Conservation (phyloP, 1,140 invertebrate species). For the Drosophila repleta region DNA sequence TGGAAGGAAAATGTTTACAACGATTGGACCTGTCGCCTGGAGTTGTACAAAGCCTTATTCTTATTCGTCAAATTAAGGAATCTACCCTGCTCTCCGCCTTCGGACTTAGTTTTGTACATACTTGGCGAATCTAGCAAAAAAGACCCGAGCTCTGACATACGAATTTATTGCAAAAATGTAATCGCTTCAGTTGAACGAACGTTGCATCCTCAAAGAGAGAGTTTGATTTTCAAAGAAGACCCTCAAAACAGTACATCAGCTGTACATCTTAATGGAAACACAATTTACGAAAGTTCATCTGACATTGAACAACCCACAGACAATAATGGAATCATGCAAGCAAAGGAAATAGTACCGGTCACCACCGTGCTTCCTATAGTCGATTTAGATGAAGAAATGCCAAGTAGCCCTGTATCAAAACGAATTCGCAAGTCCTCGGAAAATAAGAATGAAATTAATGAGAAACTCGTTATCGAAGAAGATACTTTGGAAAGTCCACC, state of each 20-base stretch:
- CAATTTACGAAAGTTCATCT: background rate
- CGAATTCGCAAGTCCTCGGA: too few relatives aligned
- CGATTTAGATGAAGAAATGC: background rate
- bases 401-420: too few relatives aligned
- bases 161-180: slow-evolving; percentile 5
- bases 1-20: slow-evolving; percentile 3
- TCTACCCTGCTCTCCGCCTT: slow-evolving; percentile 13
- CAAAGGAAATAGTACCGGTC: background rate
- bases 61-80: slow-evolving; percentile 35
- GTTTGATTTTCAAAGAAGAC: slow-evolving; percentile 22
- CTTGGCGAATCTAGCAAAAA: slow-evolving; percentile 30
- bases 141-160: slow-evolving; percentile 27
- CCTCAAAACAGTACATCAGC: background rate
- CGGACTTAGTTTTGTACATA: slow-evolving; percentile 41
- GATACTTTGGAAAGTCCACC: too few relatives aligned
- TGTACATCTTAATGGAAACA: background rate
- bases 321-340: background rate
- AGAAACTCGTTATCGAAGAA: too few relatives aligned
- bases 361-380: background rate
- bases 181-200: slow-evolving; percentile 24
- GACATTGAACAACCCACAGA: background rate
- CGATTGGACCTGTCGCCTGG: slow-evolving; percentile 20
- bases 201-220: slow-evolving; percentile 46
- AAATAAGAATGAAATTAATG: too few relatives aligned
- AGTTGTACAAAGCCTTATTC: slow-evolving; percentile 32